These are phyloP conservation scores for Aythya baeri DNA, from an alignment of 2,113 vertebrate species.

Conservation along the genomic window DNA sequence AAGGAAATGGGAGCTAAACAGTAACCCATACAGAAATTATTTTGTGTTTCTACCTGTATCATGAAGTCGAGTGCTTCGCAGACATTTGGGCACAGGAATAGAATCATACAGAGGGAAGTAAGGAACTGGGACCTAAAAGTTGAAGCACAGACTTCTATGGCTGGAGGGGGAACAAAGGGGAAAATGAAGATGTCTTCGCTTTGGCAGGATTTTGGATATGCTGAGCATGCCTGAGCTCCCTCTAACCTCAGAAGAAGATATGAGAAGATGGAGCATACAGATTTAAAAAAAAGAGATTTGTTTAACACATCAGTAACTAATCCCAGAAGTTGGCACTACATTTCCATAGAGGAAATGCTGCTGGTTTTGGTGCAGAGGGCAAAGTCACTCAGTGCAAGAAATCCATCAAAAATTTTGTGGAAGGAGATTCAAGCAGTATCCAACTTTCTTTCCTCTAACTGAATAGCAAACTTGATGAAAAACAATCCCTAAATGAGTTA, in stretches of 20 bases:
- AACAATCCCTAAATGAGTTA: background rate
- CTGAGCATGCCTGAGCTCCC: background rate
- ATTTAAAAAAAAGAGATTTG: background rate
- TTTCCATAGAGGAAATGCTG: background rate
- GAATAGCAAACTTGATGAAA: background rate
- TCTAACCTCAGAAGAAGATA: background rate
- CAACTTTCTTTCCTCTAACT: background rate
- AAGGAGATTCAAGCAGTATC: background rate
- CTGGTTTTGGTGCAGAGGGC: background rate
- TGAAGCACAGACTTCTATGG: background rate
- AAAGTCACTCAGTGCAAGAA: background rate
- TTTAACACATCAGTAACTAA: background rate
- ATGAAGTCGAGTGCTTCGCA: background rate
- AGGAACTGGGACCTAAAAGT: background rate
- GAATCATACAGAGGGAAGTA: background rate
- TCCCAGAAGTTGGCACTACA: background rate
- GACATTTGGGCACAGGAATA: background rate
- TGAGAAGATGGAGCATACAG: background rate
- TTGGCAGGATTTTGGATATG: background rate
- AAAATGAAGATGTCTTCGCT: background rate
- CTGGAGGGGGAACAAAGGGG: background rate
- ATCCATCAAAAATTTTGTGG: background rate
- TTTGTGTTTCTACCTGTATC: background rate
- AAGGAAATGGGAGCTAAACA: background rate
- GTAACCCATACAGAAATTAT: background rate